phyloP scores from a whole-genome alignment of 1,140 invertebrate genomes.

The Euura lappo region DNA sequence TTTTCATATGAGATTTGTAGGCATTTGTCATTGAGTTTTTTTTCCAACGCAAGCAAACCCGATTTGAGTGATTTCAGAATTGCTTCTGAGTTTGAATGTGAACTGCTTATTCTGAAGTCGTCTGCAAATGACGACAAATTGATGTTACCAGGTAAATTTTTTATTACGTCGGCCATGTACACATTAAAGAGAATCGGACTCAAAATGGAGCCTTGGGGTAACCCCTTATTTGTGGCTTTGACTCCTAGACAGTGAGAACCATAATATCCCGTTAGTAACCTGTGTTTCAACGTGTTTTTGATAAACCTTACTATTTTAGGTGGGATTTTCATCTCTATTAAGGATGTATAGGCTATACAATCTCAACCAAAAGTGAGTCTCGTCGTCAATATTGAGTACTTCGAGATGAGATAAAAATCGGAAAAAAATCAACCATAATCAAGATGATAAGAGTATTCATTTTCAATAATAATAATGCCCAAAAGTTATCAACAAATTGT shows the following conservation, averaged over 20 bases:
- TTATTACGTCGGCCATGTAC: slow-evolving; percentile 15
- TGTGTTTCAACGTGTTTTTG: too few relatives aligned
- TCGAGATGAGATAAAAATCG: too few relatives aligned
- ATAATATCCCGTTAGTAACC: too few relatives aligned
- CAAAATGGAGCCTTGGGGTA: slow-evolving; percentile 24
- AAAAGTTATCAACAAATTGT: too few relatives aligned
- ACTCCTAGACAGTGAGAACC: neutral
- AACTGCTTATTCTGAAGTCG: slow-evolving; percentile 22
- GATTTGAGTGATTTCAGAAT: slow-evolving; percentile 9
- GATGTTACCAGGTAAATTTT: slow-evolving; percentile 5
- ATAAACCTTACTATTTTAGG: too few relatives aligned
- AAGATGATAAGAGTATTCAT: too few relatives aligned
- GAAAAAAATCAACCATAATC: too few relatives aligned
- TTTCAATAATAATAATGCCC: too few relatives aligned
- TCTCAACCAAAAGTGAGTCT: too few relatives aligned
- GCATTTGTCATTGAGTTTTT: slow-evolving; percentile 1
- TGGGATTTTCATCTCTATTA: neutral
- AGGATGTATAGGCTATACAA: slow-evolving; percentile 1
- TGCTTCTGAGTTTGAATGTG: too few relatives aligned
- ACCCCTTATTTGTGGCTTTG: slow-evolving; percentile 10
- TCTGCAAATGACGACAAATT: slow-evolving; percentile 21
- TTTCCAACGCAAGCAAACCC: neutral
- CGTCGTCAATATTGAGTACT: too few relatives aligned
- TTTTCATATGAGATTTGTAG: slow-evolving; percentile 12
- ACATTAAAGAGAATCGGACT: slow-evolving; percentile 28